A percentile compares a stretch with the other conserved stretches of the same genome.
Conservation (phyloP, 1,140 invertebrate genomes). For the Triops longicaudatus region DNA sequence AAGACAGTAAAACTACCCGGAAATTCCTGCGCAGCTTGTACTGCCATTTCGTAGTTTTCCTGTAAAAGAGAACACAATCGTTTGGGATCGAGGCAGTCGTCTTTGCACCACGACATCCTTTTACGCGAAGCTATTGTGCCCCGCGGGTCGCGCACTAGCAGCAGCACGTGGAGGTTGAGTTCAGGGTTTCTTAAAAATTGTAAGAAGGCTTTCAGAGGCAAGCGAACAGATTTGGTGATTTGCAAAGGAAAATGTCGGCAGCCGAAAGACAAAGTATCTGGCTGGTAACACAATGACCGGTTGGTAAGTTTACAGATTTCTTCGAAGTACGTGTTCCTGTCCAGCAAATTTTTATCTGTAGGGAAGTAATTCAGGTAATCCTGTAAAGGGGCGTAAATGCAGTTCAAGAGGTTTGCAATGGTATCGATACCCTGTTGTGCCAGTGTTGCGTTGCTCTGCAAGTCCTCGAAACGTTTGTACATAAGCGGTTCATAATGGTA, state of each 20-base stretch:
- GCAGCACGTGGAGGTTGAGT: not conserved
- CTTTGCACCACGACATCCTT: not conserved
- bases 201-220: not conserved
- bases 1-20: not conserved
- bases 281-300: not conserved
- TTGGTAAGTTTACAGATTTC: not conserved
- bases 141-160: conserved; percentile 20
- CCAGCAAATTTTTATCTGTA: not conserved
- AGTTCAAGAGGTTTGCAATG: not conserved
- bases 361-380: not conserved
- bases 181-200: not conserved
- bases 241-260: conserved; percentile 1
- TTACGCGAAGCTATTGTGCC: not conserved
- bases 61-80: not conserved
- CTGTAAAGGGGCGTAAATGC: not conserved
- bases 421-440: not conserved
- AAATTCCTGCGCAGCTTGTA: not conserved
- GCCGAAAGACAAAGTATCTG: not conserved
- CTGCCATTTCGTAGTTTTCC: not conserved
- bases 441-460: not conserved
- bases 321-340: not conserved
- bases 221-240: conserved; percentile 1
- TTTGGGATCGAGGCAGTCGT: not conserved
- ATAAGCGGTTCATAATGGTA: not conserved
- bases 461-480: not conserved